A percentile compares a stretch with the other conserved stretches of the same genome.
Evolutionary conservation across 2,797 vertebrate species (phyloP).

Genomic region (Clamator glandarius): DNA sequence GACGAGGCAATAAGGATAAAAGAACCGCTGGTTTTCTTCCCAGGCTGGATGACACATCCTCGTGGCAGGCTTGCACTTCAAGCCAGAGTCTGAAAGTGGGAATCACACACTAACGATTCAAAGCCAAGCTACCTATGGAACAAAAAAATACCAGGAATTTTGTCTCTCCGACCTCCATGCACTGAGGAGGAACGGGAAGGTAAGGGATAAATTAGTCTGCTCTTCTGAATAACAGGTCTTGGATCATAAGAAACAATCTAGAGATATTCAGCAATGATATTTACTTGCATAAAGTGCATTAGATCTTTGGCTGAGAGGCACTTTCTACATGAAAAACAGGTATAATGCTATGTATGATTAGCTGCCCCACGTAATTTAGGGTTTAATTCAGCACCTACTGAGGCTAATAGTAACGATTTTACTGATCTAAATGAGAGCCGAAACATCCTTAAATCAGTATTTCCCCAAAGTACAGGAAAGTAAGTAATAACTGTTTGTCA

Average conservation of each 20-base stretch:
- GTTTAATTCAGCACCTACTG: conserved; percentile 18
- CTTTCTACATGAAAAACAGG: conserved; percentile 34
- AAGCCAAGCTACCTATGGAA: not conserved
- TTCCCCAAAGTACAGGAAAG: conserved; percentile 3
- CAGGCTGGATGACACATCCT: conserved; percentile 33
- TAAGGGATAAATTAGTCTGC: not conserved
- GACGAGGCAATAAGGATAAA: conserved; percentile 63
- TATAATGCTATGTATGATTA: conserved; percentile 1
- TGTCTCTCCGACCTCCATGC: not conserved
- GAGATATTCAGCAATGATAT: conserved; percentile 1
- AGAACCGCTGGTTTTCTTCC: conserved; percentile 54
- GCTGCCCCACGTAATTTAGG: conserved; percentile 20
- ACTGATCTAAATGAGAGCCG: not conserved
- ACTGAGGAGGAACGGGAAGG: not conserved
- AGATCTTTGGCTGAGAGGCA: conserved; percentile 29
- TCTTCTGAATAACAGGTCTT: not conserved
- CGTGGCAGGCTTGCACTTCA: conserved; percentile 27
- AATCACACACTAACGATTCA: not conserved
- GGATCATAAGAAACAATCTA: not conserved
- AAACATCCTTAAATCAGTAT: conserved; percentile 15
- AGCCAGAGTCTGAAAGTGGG: conserved; percentile 12
- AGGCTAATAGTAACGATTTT: not conserved
- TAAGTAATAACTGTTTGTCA: conserved; percentile 4
- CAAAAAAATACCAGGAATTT: not conserved
- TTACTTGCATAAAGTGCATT: conserved; percentile 2